Evolutionary conservation across 1,140 invertebrate species (phyloP), one percentile per base, ranked within the genome.

Genomic region (Pemphigus obesinymphae): DNA sequence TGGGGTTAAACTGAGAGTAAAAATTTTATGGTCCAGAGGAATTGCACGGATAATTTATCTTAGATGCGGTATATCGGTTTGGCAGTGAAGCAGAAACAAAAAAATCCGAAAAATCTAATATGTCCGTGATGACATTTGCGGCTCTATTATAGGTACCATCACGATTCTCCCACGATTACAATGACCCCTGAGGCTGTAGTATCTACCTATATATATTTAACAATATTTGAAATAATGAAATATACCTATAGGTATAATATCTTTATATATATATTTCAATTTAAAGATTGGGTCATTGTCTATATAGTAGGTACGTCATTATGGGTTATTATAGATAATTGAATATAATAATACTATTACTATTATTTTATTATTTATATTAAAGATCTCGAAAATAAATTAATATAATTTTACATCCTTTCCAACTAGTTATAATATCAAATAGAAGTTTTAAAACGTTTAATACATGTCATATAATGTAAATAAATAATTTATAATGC

Each of bases 91-190:
- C 53, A 80, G 76, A 80, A 80, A 80, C 31, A 80, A 73, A 73
- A 72, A 48, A 43, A 78, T 40, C 31, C 23, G 15, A 55, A 58
- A 78, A 78, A 58, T 58, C 50, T 63, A 80, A 63, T 80, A 80
- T 61, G 37, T n/a, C 76, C 37, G 55, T 40, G 76, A 80, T 61
- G 55, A 61, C 55, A 80, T 80, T 78, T 37, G 50, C 11, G 11
- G 26, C 34, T 63, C 73, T 58, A n/a, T 45, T n/a, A 11, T 63
- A 40, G n/a, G 34, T 37, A 40, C 11, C n/a, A 58, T 40, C 53
- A 55, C 73, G 53, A 78, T 78, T 78, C 40, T 78, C 73, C 53
- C 73, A 78, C 73, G 73, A 78, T 78, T 58, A 78, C 53, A 78
- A 78, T 58, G 53, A 78, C 50, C 73, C 0, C 53, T 37, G 45